Evolutionary conservation across 2,888 invertebrate species (phyloP).

Genomic region (Syrista parreyssii): DNA sequence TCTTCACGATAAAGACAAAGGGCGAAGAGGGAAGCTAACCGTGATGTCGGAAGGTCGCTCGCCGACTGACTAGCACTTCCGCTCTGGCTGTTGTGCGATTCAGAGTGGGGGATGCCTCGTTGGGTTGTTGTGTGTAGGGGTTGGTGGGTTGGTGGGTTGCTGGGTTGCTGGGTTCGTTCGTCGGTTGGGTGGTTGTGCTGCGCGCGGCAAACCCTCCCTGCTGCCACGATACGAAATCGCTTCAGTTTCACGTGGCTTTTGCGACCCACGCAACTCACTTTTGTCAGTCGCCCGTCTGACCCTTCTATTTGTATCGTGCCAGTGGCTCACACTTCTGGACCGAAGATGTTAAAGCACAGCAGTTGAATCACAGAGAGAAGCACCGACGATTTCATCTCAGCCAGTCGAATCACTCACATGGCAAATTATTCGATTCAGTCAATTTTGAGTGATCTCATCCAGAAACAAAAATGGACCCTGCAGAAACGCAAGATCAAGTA

Average conservation of each 20-base stretch:
- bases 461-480: too few relatives aligned
- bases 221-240: conserved; percentile 42
- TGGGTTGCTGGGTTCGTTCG: conserved; percentile 35
- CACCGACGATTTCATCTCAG: too few relatives aligned
- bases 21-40: conserved; percentile 61
- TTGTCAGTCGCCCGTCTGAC: too few relatives aligned
- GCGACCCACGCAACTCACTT: background rate
- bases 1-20: conserved; percentile 45
- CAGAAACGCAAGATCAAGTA: too few relatives aligned
- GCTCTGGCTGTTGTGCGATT: conserved; percentile 66
- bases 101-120: conserved; percentile 63
- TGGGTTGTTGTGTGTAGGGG: conserved; percentile 66
- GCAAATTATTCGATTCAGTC: too few relatives aligned
- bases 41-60: conserved; percentile 67
- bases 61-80: conserved; percentile 67
- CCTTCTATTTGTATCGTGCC: too few relatives aligned
- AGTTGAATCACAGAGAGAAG: too few relatives aligned
- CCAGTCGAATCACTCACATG: too few relatives aligned
- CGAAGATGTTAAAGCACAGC: too few relatives aligned
- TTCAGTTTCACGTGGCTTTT: conserved; percentile 47
- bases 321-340: too few relatives aligned
- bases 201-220: conserved; percentile 25
- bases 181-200: conserved; percentile 32
- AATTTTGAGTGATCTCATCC: too few relatives aligned
- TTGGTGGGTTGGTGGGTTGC: conserved; percentile 45